Base-by-base conservation (phyloP, 1,140 invertebrate species). In the Ceratosolen fusciceps region DNA sequence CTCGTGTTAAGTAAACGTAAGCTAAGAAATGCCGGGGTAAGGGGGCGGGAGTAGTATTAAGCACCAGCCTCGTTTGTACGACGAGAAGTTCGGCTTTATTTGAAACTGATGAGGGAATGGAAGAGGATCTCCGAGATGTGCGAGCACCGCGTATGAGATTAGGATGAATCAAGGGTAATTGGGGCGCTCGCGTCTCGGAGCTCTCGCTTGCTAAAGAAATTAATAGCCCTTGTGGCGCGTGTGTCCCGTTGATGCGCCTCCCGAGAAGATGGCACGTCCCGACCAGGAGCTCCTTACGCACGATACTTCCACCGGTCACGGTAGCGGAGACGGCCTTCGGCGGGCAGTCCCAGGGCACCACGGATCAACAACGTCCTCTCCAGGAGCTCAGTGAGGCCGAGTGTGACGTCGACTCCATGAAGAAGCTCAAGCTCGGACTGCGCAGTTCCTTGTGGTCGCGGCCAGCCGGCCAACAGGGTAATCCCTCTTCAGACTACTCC, bases 341-440 rank as follows among this genome's bases (percentile, higher is more conserved):
- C 34, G 89, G 87, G 80, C 86, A 83, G 83, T 83, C 84, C n/a
- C 84, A 85, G 82, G 83, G 87, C 86, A 76, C 85, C 84, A 29
- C 83, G 85, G 82, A 87, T 80, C 72, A 83, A 82, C 72, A 83
- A 82, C 19, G 81, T 81, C 7, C 1, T 0, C 81, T 74, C 71
- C 73, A 76, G 82, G 89, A 72, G 93, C 94, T 94, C 70, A 93
- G 93, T 83, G 93, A 94, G 84, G 93, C 93, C 47, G 94, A 95
- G 86, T 94, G 93, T 89, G 94, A 95, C 89, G 93, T 94, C 86
- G 94, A 95, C 83, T 94, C 94, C n/a, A 85, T 95, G 72, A 95
- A 95, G 85, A 95, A 95, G 87, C 87, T 95, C 52, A 95, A 95
- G 88, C 88, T 95, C 56, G 94, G 94, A 8, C 88, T 94, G 82